Evolutionary conservation across 2,888 invertebrate species (phyloP), one percentile per base, ranked within the genome.

Genomic region (Willowsia nigromaculata): DNA sequence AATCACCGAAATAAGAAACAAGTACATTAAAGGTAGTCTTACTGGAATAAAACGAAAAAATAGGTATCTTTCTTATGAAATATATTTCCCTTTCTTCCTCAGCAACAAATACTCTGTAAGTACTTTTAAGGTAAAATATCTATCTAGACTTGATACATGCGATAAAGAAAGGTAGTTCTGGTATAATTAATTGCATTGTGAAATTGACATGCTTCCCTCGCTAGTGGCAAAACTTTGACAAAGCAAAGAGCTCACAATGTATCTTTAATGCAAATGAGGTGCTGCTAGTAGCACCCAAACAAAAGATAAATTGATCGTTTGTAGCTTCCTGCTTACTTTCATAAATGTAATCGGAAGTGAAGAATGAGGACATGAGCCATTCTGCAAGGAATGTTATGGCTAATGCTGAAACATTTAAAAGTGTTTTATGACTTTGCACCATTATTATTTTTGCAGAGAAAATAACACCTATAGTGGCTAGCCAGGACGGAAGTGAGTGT

Each of bases 281-380:
- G 68, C 7, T 40, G 68, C 40, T 40, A 9, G 7, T n/a, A 2
- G 2, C 2, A 2, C 13, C 27, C 11, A 9, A 68, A 40, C 68
- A 68, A 68, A 68, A 68, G 76, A 27, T 85, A 80, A 86, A 86
- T 80, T 65, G 86, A 80, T 86, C 76, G 80, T 65, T 86, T 65
- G 25, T 27, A 80, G 30, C 33, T 86, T 86, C 65, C 86, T 80
- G 86, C 50, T 78, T 80, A 53, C 80, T 65, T 68, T 80, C 86
- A 80, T 86, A 86, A 84, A 65, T 68, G 80, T 65, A 33, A 65
- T 50, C 47, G 86, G 59, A 86, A 68, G 50, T 62, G 37, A 65
- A 56, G 56, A 76, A 65, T 13, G 59, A 30, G 59, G 27, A 30
- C n/a, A n/a, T 50, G 25, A 27, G 27, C 50, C 47, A 76, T 50